Conservation (phyloP, 2,888 invertebrate species). For the Nymphalis urticae region DNA sequence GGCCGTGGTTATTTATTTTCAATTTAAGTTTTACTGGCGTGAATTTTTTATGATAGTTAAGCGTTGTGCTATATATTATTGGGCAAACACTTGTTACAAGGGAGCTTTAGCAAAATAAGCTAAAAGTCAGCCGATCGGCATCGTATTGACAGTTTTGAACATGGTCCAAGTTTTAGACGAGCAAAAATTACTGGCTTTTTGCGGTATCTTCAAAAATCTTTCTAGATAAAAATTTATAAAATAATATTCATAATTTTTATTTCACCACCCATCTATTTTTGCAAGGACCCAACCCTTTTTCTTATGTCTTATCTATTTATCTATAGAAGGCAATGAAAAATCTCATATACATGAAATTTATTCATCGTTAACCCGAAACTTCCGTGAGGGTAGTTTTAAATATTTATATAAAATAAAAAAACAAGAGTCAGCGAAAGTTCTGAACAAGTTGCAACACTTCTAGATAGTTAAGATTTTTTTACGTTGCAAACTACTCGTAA, state of each 20-base stretch:
- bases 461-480: conserved; percentile 18
- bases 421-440: conserved; percentile 19
- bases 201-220: background rate
- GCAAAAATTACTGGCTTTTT: background rate
- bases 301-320: too few species aligned
- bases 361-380: conserved; percentile 32
- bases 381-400: conserved; percentile 25
- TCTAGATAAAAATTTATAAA: background rate
- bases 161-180: conserved; percentile 2
- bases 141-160: conserved; percentile 4
- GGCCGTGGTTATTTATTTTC: too few species aligned
- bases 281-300: too few species aligned
- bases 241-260: too few species aligned
- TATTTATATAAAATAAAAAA: conserved; percentile 30
- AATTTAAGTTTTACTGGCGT: too few species aligned
- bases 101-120: background rate
- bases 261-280: background rate
- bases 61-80: too few species aligned
- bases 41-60: too few species aligned
- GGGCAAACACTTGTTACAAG: background rate
- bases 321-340: too few species aligned
- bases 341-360: conserved; percentile 19
- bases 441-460: conserved; percentile 19
- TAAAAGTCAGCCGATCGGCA: background rate
- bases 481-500: background rate